Evolutionary conservation across 2,113 vertebrate species (phyloP).

Genomic region (Xenopus tropicalis): UCB_Xtro_10.0 CM004450.2:43841501-43842000

Average conservation of each 20-base stretch:
- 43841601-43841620: conserved; percentile 80
- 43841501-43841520: no score
- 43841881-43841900: conserved; percentile 51
- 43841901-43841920: conserved; percentile 44
- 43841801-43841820: conserved; percentile 50
- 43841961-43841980: no score
- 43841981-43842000: no score
- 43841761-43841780: conserved; percentile 25
- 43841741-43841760: conserved; percentile 55
- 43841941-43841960: no score
- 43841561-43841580: conserved; percentile 4
- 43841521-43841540: no score
- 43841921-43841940: not conserved
- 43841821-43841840: conserved; percentile 49
- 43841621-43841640: conserved; percentile 83
- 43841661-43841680: conserved; percentile 83
- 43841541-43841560: accelerated
- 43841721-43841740: conserved; percentile 75
- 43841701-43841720: conserved; percentile 76
- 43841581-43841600: conserved; percentile 70
- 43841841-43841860: conserved; percentile 49
- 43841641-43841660: conserved; percentile 83
- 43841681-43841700: conserved; percentile 80
- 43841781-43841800: conserved; percentile 23
- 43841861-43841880: conserved; percentile 50